Conservation (phyloP, 2,888 invertebrate species). For the Rutpela maculata region DNA sequence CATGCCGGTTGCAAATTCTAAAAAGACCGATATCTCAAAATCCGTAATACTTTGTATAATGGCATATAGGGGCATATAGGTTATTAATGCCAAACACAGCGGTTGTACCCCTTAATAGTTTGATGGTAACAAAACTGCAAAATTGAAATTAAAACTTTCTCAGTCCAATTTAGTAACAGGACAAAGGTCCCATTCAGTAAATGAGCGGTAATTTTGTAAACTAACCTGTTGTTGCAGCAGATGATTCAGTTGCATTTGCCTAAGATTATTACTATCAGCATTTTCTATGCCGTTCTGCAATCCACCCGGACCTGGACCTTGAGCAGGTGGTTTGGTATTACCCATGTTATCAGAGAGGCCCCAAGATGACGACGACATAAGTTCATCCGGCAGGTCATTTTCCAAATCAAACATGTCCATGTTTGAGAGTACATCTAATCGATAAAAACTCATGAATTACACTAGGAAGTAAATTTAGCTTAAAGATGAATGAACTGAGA, state of each 20-base stretch:
- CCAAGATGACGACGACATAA: slow-evolving; percentile 86
- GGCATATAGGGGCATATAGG: too few relatives aligned
- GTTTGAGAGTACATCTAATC: slow-evolving; percentile 86
- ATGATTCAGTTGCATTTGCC: slow-evolving; percentile 81
- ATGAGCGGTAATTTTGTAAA: neutral
- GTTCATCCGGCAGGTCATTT: slow-evolving; percentile 93
- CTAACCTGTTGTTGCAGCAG: slow-evolving; percentile 79
- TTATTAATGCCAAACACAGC: too few relatives aligned
- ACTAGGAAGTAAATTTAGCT: neutral
- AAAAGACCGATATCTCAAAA: too few relatives aligned
- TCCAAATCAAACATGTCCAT: slow-evolving; percentile 92
- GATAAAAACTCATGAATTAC: slow-evolving; percentile 59
- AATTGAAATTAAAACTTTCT: too few relatives aligned
- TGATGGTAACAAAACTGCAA: too few relatives aligned
- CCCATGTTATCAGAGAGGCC: slow-evolving; percentile 73
- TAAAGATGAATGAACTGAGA: neutral
- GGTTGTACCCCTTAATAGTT: too few relatives aligned
- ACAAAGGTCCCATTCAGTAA: too few relatives aligned
- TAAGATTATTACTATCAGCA: slow-evolving; percentile 73
- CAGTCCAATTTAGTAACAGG: too few relatives aligned
- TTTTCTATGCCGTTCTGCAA: slow-evolving; percentile 85
- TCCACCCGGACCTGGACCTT: slow-evolving; percentile 87
- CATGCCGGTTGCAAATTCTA: too few relatives aligned
- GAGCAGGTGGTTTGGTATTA: slow-evolving; percentile 85
- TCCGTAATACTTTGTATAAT: too few relatives aligned